Base-by-base conservation (phyloP, 1,140 invertebrate genomes). In the Papilio polyxenes region DNA sequence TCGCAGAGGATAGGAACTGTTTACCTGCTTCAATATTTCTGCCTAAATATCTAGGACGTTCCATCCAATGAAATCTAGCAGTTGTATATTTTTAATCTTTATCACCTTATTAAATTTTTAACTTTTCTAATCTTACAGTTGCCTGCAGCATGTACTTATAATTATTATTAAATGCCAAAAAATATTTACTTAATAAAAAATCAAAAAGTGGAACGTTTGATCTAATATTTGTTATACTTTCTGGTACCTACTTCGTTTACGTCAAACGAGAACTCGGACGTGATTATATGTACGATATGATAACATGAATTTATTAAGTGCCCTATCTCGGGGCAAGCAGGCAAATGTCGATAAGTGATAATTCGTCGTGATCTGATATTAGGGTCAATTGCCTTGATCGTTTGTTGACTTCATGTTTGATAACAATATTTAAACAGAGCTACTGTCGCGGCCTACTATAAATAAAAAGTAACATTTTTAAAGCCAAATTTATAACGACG, bases 291-390 rank as follows among this genome's bases (percentile, higher is more conserved):
- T 72, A 17, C 31, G 31, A 37, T 65, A 80, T 23, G 78, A 80
- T 80, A 80, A 80, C 78, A 80, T 59, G 62, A 80, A 80, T 78
- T 82, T 53, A 77, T 69, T 83, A 62, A 65, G 69, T 80, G 48
- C 4, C 69, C n/a, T 82, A 84, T 84, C 80, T 81, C 31, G 56
- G 82, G 82, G 75, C 82, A 81, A 83, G 80, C 81, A 82, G 53
- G 62, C 79, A 82, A 83, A 88, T 84, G 84, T 86, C 81, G 80
- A 86, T 75, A 82, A 82, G 84, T 83, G 86, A 88, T 87, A 90
- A 87, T 91, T 88, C 87, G 84, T 86, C 85, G 85, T 90, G 86
- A 88, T 88, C 86, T 85, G 84, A 88, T 91, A 92, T 91, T 91
- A 88, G 83, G 91, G 89, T 89, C 90, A 91, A 90, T 89, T 91